These are phyloP conservation scores for Cyphomyrus plagiostoma DNA, from an alignment of 2,113 vertebrate genomes.

Conservation along the genomic window DNA sequence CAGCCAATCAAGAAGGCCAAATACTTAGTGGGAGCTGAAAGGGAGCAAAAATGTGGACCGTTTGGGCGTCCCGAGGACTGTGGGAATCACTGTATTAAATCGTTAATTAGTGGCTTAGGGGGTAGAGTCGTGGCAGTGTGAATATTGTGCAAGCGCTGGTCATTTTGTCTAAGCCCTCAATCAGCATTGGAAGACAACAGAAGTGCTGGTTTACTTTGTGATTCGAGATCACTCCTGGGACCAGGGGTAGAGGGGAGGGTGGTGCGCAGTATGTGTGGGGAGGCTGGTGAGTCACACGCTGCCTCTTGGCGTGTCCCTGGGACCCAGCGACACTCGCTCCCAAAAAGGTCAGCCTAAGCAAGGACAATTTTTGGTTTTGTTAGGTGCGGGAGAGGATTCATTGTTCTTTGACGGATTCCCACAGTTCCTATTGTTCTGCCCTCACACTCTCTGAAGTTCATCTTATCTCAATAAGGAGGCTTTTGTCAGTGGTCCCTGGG, in stretches of 20 bases:
- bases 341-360: not conserved
- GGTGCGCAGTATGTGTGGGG: not conserved
- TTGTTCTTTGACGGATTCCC: not conserved
- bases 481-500: not conserved
- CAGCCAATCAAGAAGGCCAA: not conserved
- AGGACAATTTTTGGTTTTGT: not conserved
- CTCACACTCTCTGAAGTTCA: not conserved
- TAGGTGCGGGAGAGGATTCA: not conserved
- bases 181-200: not conserved
- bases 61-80: not conserved
- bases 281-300: not conserved
- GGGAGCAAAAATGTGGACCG: not conserved
- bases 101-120: not conserved
- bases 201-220: not conserved
- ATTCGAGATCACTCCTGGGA: not conserved
- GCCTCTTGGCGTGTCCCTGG: not conserved
- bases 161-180: not conserved
- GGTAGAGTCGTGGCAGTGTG: not conserved
- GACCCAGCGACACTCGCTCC: not conserved
- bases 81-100: not conserved
- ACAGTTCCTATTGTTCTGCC: not conserved
- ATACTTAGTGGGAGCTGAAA: not conserved
- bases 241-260: not conserved
- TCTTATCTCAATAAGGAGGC: slow-evolving; percentile 2
- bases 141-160: not conserved